Conservation (phyloP, 2,888 invertebrate genomes). For the Bellardia bayeri region DNA sequence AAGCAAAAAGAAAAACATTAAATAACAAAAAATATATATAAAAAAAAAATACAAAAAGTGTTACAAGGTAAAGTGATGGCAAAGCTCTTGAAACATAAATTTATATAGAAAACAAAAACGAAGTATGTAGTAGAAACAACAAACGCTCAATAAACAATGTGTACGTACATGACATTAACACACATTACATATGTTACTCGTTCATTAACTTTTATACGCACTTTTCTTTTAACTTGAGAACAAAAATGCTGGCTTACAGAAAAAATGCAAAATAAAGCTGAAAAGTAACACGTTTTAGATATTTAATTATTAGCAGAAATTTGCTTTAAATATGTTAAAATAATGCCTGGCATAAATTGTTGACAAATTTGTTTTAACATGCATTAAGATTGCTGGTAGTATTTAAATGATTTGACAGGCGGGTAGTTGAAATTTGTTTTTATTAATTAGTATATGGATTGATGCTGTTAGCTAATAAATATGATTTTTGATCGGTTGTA, state of each 20-base stretch:
- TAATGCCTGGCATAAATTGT: neutral
- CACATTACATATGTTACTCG: constrained; percentile 58
- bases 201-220: constrained; percentile 58
- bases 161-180: constrained; percentile 65
- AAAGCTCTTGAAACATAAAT: constrained; percentile 62
- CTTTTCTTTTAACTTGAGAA: constrained; percentile 39
- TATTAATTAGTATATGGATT: neutral
- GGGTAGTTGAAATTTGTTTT: neutral
- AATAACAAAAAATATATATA: constrained; percentile 7
- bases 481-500: too few relatives aligned
- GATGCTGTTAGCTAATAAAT: too few relatives aligned
- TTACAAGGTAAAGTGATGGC: constrained; percentile 71
- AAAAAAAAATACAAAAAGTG: constrained; percentile 59
- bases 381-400: neutral
- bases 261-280: neutral
- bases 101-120: constrained; percentile 11
- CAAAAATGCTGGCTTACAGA: neutral
- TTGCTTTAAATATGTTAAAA: neutral
- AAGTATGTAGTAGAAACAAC: constrained; percentile 4
- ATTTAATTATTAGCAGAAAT: constrained; percentile 13
- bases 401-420: neutral
- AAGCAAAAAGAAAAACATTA: neutral
- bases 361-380: constrained; percentile 8
- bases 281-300: constrained; percentile 33
- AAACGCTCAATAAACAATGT: constrained; percentile 34